These are phyloP conservation scores for Oxygymnocypris stewartii DNA, from an alignment of 2,113 vertebrate species.

Conservation along the genomic window DNA sequence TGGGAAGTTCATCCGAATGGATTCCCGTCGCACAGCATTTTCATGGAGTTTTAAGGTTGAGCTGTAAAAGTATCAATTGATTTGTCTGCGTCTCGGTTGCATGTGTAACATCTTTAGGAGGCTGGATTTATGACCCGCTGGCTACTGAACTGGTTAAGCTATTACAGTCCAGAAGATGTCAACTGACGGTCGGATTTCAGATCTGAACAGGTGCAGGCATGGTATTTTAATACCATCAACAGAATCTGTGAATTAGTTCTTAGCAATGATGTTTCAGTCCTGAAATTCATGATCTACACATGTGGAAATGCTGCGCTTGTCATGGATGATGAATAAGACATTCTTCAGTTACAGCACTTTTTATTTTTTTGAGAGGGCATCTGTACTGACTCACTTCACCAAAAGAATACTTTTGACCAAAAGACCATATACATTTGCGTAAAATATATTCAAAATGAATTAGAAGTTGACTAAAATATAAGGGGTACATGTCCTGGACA, in stretches of 20 bases:
- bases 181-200: constrained; percentile 69
- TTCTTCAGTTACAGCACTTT: neutral
- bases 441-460: too few relatives aligned
- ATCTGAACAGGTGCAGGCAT: constrained; percentile 73
- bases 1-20: constrained; percentile 23
- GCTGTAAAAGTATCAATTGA: constrained; percentile 72
- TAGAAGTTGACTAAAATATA: too few relatives aligned
- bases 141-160: constrained; percentile 64
- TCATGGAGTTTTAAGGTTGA: constrained; percentile 62
- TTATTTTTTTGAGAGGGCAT: neutral
- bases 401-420: too few relatives aligned
- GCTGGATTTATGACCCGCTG: constrained; percentile 68
- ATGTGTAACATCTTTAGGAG: constrained; percentile 73
- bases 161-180: constrained; percentile 57
- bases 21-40: neutral
- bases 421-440: too few relatives aligned
- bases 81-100: constrained; percentile 72
- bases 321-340: neutral
- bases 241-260: constrained; percentile 17
- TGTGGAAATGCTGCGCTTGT: neutral
- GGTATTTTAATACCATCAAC: constrained; percentile 60
- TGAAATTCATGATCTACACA: constrained; percentile 19
- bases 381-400: neutral
- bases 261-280: constrained; percentile 1
- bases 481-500: too few relatives aligned